Conservation (phyloP, 1,140 invertebrate genomes). For the Drosophila quadrilineata region DNA sequence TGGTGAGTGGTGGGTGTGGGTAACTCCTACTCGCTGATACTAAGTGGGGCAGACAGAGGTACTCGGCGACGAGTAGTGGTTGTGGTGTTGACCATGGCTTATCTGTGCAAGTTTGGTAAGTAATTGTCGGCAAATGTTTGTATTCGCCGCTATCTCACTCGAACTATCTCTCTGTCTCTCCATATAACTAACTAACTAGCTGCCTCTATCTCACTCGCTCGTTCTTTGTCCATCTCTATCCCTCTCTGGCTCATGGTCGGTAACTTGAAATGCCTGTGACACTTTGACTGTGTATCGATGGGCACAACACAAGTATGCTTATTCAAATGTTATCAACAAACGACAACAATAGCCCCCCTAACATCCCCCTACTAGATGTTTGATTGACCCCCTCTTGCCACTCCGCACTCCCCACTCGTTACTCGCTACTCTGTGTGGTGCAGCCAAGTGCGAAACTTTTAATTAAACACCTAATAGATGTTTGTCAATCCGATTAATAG, state of each 20-base stretch:
- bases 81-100: constrained; percentile 30
- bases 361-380: no score
- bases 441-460: constrained; percentile 66
- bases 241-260: constrained; percentile 54
- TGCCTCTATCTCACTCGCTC: no score
- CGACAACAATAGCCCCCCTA: constrained; percentile 39
- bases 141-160: constrained; percentile 56
- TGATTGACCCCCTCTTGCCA: background rate
- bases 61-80: background rate
- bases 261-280: constrained; percentile 72
- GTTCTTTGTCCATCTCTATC: background rate
- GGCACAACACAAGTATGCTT: constrained; percentile 46
- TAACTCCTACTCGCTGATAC: background rate
- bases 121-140: constrained; percentile 79
- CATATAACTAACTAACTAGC: no score
- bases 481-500: constrained; percentile 73
- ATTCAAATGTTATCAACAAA: constrained; percentile 59
- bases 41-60: constrained; percentile 10
- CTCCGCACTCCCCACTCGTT: background rate
- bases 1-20: no score
- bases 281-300: constrained; percentile 53
- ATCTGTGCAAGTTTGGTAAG: constrained; percentile 54
- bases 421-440: background rate
- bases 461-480: constrained; percentile 77
- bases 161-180: no score